phyloP scores from a whole-genome alignment of 1,140 invertebrate genomes.

The Hylaeus volcanicus region DNA sequence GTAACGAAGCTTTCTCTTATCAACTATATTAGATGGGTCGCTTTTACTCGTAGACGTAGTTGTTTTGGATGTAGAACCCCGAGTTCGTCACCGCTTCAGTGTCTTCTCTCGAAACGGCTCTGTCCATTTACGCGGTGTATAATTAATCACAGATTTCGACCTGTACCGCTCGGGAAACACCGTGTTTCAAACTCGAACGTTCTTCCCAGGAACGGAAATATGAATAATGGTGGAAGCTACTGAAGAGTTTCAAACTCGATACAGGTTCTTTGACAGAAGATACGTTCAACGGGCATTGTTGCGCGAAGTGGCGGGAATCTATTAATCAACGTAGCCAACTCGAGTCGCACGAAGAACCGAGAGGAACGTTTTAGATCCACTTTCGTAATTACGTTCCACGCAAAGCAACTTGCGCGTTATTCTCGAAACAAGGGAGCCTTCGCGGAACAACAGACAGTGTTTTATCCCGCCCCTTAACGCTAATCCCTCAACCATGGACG shows the following conservation, averaged over 20 bases:
- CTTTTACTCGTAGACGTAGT: no score
- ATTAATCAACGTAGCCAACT: constrained; percentile 38
- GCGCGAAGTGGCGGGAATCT: constrained; percentile 24
- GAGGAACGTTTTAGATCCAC: constrained; percentile 6
- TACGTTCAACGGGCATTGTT: constrained; percentile 19
- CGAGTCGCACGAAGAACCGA: background rate
- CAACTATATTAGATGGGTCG: no score
- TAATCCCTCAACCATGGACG: background rate
- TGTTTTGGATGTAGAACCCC: no score
- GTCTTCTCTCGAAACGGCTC: constrained; percentile 3
- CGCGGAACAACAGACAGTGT: background rate
- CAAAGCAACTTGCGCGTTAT: background rate
- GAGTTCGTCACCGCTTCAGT: background rate
- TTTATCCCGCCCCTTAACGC: background rate
- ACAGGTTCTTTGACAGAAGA: constrained; percentile 13
- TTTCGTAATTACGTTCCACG: constrained; percentile 23
- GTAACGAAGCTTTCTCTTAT: no score
- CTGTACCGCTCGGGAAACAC: no score
- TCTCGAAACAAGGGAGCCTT: background rate
- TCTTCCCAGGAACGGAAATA: background rate
- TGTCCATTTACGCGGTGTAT: background rate
- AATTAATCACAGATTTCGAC: constrained; percentile 1
- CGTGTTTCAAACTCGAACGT: background rate
- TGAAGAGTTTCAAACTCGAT: constrained; percentile 38
- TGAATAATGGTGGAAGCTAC: constrained; percentile 38